Evolutionary conservation across 1,140 invertebrate genomes (phyloP), one percentile per base, ranked within the genome.

Genomic region (Anastrepha obliqua): DNA sequence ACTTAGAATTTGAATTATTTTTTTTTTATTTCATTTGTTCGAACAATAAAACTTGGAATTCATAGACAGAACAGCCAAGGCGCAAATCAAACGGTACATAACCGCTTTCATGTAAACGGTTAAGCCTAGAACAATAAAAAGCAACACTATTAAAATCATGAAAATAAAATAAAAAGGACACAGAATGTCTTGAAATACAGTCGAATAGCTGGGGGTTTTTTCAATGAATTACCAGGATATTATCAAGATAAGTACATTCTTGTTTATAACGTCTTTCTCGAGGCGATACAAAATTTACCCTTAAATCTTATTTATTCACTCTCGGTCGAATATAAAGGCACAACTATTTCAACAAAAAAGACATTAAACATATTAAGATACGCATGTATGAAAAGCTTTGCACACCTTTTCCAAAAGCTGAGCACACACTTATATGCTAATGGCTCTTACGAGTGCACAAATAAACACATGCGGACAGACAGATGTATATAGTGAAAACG

Each of bases 391-490:
- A 67, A 67, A 67, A 29, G 29, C n/a, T 67, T 67, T 67, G 65
- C 29, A 67, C 65, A 67, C 7, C 29, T 67, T 67, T 67, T 67
- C 29, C 20, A 67, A 67, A 67, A 67, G 65, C 13, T 67, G 29
- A 39, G 20, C 65, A 67, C 65, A 67, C 65, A 67, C 29, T 29
- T 29, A 29, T 67, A 29, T 39, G 62, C 62, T 64, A 64, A 64
- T 64, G 60, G 39, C 64, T 67, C 64, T 67, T 67, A 29, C 13
- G 65, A 67, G 39, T 3, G 39, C 65, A 39, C 65, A 67, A 67
- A 39, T 67, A 67, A 67, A 29, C 20, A 67, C 65, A 67, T 20
- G 65, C 65, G 65, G 13, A 67, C 65, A 29, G 20, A 67, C 20
- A 67, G 39, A 67, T 29, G 65, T 29, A 67, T 1, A 67, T 13